Percentiles rank a stretch among this genome's conserved stretches.
phyloP scores from a whole-genome alignment of 2,113 vertebrate genomes.

The Mus pahari region DNA sequence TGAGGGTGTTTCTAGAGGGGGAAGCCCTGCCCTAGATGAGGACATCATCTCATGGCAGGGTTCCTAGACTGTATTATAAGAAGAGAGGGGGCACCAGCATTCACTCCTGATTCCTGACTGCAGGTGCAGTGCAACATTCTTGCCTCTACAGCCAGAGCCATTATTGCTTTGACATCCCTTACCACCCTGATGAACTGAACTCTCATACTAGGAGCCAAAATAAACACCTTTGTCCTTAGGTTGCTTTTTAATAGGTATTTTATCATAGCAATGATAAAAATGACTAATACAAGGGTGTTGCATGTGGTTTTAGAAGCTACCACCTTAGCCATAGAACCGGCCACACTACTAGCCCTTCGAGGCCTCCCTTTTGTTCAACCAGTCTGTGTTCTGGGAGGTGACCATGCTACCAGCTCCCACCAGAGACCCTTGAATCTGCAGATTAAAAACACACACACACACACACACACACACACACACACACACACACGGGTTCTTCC shows the following conservation, averaged over 20 bases:
- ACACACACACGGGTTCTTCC: no score
- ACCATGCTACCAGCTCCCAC: no score
- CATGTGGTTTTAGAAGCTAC: no score
- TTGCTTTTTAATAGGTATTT: background rate
- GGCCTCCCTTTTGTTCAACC: no score
- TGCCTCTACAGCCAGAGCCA: background rate
- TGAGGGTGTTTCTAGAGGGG: background rate
- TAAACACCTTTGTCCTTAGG: background rate
- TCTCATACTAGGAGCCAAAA: background rate
- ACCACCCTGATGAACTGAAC: background rate
- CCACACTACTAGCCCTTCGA: no score
- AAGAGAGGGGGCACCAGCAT: background rate
- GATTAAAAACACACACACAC: no score
- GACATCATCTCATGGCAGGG: background rate
- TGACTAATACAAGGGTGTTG: background rate
- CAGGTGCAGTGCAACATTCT: no score
- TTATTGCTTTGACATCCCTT: background rate
- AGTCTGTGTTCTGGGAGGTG: no score
- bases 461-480: no score
- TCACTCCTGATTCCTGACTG: background rate
- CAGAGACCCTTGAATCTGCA: no score
- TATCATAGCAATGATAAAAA: background rate
- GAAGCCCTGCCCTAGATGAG: no score
- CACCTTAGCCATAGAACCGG: no score
- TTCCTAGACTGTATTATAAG: background rate